Evolutionary conservation across 1,140 invertebrate genomes (phyloP).

Genomic region (Teleopsis dalmanni): DNA sequence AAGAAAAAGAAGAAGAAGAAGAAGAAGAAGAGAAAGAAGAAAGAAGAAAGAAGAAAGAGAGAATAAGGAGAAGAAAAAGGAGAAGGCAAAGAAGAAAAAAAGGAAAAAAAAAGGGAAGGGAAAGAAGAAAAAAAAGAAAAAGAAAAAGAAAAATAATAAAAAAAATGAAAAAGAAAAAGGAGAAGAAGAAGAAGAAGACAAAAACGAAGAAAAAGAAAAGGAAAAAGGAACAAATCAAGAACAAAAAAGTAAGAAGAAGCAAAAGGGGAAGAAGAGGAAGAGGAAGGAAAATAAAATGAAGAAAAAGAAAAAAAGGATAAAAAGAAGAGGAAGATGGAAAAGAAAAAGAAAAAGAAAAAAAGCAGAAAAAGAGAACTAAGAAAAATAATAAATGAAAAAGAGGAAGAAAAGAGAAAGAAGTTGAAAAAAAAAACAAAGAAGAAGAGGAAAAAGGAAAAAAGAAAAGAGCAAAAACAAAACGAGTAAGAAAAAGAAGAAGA

Average conservation of each 20-base stretch:
- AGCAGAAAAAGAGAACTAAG: not conserved
- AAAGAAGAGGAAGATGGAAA: not conserved
- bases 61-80: not conserved
- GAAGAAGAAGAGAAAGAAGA: not conserved
- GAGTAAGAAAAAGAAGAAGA: not conserved
- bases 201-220: not conserved
- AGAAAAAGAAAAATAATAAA: not conserved
- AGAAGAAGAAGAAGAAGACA: not conserved
- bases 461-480: not conserved
- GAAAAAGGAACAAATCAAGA: not conserved
- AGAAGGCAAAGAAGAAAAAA: not conserved
- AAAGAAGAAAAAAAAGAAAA: not conserved
- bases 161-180: not conserved
- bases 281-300: not conserved
- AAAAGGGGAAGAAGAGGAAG: not conserved
- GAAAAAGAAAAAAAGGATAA: not conserved
- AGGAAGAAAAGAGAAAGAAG: not conserved
- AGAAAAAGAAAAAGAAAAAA: not conserved
- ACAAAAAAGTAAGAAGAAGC: not conserved
- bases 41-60: not conserved
- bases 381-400: not conserved
- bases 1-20: not conserved
- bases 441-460: not conserved
- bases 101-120: not conserved
- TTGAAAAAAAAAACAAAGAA: not conserved